Conservation (phyloP, 2,888 invertebrate species). For the Azorinus chamasolen region DNA sequence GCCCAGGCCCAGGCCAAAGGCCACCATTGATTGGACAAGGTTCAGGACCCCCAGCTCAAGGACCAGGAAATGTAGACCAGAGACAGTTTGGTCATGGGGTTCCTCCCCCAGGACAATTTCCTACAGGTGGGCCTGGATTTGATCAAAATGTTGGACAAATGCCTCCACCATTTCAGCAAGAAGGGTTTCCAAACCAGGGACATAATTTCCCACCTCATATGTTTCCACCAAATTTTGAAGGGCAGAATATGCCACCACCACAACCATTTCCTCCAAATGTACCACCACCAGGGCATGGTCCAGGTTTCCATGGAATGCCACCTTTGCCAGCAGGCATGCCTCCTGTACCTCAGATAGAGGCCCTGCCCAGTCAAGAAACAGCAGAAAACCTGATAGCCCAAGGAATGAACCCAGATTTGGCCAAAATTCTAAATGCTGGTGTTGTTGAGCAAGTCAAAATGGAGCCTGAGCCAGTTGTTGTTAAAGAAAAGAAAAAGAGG, state of each 20-base stretch:
- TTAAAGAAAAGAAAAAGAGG: conserved; percentile 53
- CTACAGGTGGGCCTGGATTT: conserved; percentile 19
- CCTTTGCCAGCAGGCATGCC: conserved; percentile 26
- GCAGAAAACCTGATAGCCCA: conserved; percentile 61
- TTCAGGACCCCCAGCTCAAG: neutral
- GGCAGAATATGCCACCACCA: conserved; percentile 13
- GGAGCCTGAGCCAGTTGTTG: conserved; percentile 18
- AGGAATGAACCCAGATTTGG: conserved; percentile 63
- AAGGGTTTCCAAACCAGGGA: conserved; percentile 1
- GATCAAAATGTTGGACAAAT: neutral
- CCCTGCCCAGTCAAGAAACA: conserved; percentile 35
- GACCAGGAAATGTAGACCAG: neutral
- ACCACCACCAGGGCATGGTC: conserved; percentile 18
- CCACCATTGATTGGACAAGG: neutral
- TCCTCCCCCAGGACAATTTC: conserved; percentile 6
- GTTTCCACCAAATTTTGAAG: conserved; percentile 4
- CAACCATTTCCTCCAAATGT: conserved; percentile 32
- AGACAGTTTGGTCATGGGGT: conserved; percentile 2
- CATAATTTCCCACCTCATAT: conserved; percentile 12
- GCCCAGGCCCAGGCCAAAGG: conserved; percentile 18
- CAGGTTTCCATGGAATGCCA: conserved; percentile 16
- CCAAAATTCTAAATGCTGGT: conserved; percentile 55
- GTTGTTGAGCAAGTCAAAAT: conserved; percentile 15
- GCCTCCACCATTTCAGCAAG: no score
- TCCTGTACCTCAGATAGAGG: conserved; percentile 20